phyloP scores from a whole-genome alignment of 2,113 vertebrate species.

The Neodontobutis hainanensis region DNA sequence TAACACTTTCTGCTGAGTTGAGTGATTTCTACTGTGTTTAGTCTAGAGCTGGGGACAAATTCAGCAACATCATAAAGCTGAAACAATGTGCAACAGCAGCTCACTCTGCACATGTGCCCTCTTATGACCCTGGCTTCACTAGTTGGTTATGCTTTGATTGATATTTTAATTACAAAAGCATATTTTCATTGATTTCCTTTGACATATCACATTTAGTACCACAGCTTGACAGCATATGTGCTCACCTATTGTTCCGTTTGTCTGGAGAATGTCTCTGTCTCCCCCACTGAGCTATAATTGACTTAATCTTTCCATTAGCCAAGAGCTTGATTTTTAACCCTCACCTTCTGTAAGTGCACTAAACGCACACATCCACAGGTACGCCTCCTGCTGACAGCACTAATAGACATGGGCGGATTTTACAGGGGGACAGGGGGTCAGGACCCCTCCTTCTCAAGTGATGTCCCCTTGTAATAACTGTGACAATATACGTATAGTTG shows the following conservation, averaged over 20 bases:
- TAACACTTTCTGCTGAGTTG: slow-evolving; percentile 21
- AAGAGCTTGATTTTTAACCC: slow-evolving; percentile 55
- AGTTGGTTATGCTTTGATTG: slow-evolving; percentile 19
- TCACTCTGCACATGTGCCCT: slow-evolving; percentile 38
- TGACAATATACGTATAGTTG: neutral
- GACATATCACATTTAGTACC: slow-evolving; percentile 19
- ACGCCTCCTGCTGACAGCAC: slow-evolving; percentile 36
- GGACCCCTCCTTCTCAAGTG: too few species aligned
- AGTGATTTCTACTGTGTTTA: slow-evolving; percentile 28
- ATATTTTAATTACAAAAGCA: slow-evolving; percentile 10
- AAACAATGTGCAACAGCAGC: slow-evolving; percentile 38
- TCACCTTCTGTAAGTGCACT: slow-evolving; percentile 13
- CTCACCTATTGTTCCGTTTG: slow-evolving; percentile 44
- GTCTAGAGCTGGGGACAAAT: slow-evolving; percentile 39
- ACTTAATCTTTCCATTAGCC: slow-evolving; percentile 74
- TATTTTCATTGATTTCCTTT: slow-evolving; percentile 22
- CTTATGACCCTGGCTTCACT: too few species aligned
- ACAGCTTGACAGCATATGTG: slow-evolving; percentile 15
- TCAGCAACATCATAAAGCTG: slow-evolving; percentile 37
- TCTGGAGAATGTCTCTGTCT: slow-evolving; percentile 50
- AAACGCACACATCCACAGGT: slow-evolving; percentile 18
- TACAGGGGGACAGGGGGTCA: neutral
- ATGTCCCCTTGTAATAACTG: too few species aligned
- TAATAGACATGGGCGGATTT: slow-evolving; percentile 5
- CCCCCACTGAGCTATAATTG: slow-evolving; percentile 70